phyloP scores from a whole-genome alignment of 37 sponge, comb jelly and placozoan genomes.

The Ianthella basta region DNA sequence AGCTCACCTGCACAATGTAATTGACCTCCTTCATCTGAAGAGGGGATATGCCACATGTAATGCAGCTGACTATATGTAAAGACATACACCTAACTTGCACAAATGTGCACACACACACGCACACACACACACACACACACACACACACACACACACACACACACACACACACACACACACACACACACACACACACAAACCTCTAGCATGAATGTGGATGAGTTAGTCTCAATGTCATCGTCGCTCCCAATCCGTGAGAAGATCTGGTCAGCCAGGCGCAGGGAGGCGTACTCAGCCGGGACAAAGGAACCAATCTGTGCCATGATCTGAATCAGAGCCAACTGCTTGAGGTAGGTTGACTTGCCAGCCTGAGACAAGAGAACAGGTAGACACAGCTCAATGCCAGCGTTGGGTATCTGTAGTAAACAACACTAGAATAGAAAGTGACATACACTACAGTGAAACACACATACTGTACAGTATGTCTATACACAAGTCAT shows the following conservation, averaged over 20 bases:
- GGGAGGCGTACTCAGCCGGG: constrained; percentile 95
- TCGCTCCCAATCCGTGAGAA: constrained; percentile 95
- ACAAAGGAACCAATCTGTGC: constrained; percentile 96
- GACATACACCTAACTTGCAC: neutral
- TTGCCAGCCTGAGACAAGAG: constrained; percentile 78
- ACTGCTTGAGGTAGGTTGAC: constrained; percentile 84
- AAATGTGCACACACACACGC: neutral
- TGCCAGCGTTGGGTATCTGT: too few species aligned
- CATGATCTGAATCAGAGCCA: constrained; percentile 91
- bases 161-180: neutral
- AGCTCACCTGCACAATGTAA: constrained; percentile 81
- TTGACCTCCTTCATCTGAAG: constrained; percentile 91
- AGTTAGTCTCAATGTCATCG: constrained; percentile 97
- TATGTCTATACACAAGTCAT: too few species aligned
- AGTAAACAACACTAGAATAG: too few species aligned
- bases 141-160: neutral
- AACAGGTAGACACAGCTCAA: neutral
- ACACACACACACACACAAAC: constrained; percentile 32
- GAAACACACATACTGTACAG: too few species aligned
- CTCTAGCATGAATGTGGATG: constrained; percentile 97
- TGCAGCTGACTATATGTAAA: neutral
- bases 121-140: neutral
- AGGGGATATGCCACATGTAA: neutral
- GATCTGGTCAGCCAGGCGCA: constrained; percentile 84
- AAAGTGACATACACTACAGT: too few species aligned